These are phyloP conservation scores for Ormyrus rosae DNA, from an alignment of 2,888 invertebrate species.

Conservation along the genomic window DNA sequence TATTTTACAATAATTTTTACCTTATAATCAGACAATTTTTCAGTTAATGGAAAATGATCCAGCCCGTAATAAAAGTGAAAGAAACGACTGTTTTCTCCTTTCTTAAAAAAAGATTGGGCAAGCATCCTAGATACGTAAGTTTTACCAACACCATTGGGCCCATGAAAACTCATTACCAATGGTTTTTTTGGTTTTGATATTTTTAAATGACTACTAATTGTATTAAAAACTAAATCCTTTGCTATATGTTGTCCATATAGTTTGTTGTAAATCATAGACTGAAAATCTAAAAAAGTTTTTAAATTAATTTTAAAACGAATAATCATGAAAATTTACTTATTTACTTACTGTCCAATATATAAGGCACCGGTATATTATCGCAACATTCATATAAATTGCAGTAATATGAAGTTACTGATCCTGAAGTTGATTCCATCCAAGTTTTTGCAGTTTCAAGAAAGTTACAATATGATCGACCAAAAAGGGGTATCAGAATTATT, in stretches of 20 bases:
- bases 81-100: constrained; percentile 35
- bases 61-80: constrained; percentile 50
- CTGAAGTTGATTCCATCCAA: not conserved
- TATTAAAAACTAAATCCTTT: constrained; percentile 37
- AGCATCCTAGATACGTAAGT: constrained; percentile 44
- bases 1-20: constrained; percentile 14
- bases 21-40: constrained; percentile 43
- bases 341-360: constrained; percentile 32
- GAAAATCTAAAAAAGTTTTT: constrained; percentile 17
- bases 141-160: constrained; percentile 49
- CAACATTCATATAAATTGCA: constrained; percentile 25
- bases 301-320: not conserved
- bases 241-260: constrained; percentile 48
- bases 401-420: not conserved
- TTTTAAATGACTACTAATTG: constrained; percentile 36
- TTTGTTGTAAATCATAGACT: constrained; percentile 3
- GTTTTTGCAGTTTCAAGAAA: constrained; percentile 15
- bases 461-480: not conserved
- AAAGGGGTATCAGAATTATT: not conserved
- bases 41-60: constrained; percentile 32
- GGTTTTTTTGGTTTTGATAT: constrained; percentile 35
- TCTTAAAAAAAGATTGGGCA: constrained; percentile 39
- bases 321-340: not conserved
- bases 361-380: constrained; percentile 35
- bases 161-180: constrained; percentile 50